Evolutionary conservation across 2,888 invertebrate species (phyloP), one percentile per base, ranked within the genome.

Genomic region (Drosophila melanocephala): DNA sequence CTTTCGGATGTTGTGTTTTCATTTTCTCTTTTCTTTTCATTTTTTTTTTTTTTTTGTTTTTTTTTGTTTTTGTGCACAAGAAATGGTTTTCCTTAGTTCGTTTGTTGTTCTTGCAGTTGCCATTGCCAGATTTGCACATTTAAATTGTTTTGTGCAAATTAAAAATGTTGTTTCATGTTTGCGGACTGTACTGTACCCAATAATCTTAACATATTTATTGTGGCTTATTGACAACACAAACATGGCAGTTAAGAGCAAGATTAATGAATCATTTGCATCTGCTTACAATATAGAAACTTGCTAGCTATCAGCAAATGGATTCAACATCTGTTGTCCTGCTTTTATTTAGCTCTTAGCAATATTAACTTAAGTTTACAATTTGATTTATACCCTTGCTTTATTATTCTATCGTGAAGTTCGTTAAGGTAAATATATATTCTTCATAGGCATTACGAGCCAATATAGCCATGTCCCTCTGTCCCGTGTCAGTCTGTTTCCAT

Each of bases 151-250:
- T 53, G 42, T 71, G 78, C 78, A 83, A 81, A 81, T 87, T 81
- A 75, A 78, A 87, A 82, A 84, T 55, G 59, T 84, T 87, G 68
- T 55, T 72, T 68, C 75, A 78, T 81, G 68, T 80, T 65, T 62
- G 37, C 65, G n/a, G 51, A 47, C 72, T 64, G 77, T 81, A 71
- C 77, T 69, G 58, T 69, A 70, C 66, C 58, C 33, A 58, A 59
- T 32, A 44, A 55, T 70, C 32, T 53, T 30, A 39, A 56, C 58
- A 64, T 51, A 28, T 51, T 33, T 50, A 6, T 32, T 55, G 19
- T 50, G 22, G 56, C 35, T 53, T 42, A 63, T 75, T 77, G 72
- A 35, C 77, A n/a, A n/a, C 10, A 22, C 16, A 30, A 39, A 72
- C 33, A 35, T 32, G 60, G 47, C 19, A 14, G 19, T 26, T 51